Evolutionary conservation across 2,797 vertebrate genomes (phyloP), one percentile per base, ranked within the genome.

Genomic region (Protosalanx chinensis): DNA sequence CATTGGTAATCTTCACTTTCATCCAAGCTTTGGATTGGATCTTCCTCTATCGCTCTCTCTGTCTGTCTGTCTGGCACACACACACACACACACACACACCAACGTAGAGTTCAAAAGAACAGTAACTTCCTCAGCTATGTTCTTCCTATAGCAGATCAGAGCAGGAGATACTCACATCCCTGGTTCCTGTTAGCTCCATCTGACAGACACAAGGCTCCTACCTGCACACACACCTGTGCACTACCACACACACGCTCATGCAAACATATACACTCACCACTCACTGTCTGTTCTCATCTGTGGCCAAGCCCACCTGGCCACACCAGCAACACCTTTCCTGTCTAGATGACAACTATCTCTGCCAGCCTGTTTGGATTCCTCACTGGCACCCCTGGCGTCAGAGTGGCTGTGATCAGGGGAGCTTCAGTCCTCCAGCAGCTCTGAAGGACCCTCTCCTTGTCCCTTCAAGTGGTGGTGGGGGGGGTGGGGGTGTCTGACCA

Each of bases 51-150:
- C 29, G 16, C 4, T 18, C 29, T 33, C 29, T 6, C 61, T 16
- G 13, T 16, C 61, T 58, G n/a, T 58, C 20, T 60, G 5, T 18
- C 56, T 18, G 13, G 20, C 56, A 58, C 56, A 46, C 41, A 46
- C 23, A 23, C 53, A 59, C 16, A 49, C 63, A 65, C 63, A 46
- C 35, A 65, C 64, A 56, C 10, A 56, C 65, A 67, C 4, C 46
- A 23, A 66, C 64, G n/a, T 23, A 49, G 46, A 68, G 51, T 53
- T 23, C 27, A 51, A 32, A 67, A 53, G 49, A 53, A 35, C 30
- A 18, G 30, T 68, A 35, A 58, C 30, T 68, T 68, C 67, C 30
- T 29, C 10, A 58, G 51, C 67, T n/a, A 16, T 68, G 67, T 68
- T 68, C 15, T 8, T 68, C 16, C 12, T 56, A 18, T 51, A 10